phyloP scores from a whole-genome alignment of 2,888 invertebrate species.

The Lottia scabra region DNA sequence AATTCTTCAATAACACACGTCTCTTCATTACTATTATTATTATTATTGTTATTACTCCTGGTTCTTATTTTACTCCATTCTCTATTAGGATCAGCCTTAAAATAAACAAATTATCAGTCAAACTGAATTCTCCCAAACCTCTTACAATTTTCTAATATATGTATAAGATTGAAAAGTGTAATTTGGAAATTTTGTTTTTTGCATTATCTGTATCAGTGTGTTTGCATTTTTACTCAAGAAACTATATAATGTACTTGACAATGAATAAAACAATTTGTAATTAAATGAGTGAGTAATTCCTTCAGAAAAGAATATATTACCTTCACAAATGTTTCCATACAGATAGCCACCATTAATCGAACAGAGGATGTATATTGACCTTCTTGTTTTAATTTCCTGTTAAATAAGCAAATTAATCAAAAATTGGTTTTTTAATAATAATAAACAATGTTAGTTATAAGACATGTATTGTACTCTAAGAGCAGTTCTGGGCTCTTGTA shows the following conservation, averaged over 20 bases:
- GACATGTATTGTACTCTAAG: too few species aligned
- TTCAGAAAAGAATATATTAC: constrained; percentile 25
- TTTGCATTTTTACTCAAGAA: not conserved
- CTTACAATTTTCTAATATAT: too few species aligned
- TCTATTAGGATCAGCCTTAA: constrained; percentile 46
- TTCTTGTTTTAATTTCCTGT: constrained; percentile 47
- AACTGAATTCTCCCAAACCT: too few species aligned
- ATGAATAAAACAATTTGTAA: not conserved
- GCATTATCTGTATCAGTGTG: not conserved
- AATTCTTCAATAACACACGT: constrained; percentile 28
- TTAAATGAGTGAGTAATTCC: too few species aligned
- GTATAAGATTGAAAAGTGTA: too few species aligned
- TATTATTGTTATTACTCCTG: constrained; percentile 6
- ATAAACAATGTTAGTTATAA: too few species aligned
- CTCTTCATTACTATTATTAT: constrained; percentile 11
- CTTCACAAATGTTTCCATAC: constrained; percentile 47
- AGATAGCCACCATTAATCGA: constrained; percentile 38
- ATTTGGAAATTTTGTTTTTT: too few species aligned
- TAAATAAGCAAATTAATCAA: not conserved
- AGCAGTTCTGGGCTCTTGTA: too few species aligned
- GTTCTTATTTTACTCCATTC: constrained; percentile 42
- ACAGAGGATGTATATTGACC: constrained; percentile 40
- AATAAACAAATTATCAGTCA: not conserved
- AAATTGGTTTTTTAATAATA: not conserved
- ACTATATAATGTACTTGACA: not conserved